A percentile compares a stretch with the other conserved stretches of the same genome.
Conservation (phyloP, 2,797 vertebrate species). For the Parauchenoglanis ngamensis region DNA sequence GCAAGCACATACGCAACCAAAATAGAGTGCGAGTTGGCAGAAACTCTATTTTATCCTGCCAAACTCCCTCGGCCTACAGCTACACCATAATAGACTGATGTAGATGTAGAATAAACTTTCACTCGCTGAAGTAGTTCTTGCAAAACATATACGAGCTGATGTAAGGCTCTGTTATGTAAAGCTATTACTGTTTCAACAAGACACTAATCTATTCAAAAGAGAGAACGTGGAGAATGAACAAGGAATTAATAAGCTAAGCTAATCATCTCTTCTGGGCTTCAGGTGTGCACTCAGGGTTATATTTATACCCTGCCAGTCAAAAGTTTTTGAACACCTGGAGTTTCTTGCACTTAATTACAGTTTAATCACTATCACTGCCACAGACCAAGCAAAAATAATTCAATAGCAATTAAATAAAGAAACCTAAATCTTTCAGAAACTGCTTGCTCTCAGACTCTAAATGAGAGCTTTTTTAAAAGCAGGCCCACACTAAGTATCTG, state of each 20-base stretch:
- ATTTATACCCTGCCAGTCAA: background rate
- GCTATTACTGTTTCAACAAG: conserved; percentile 14
- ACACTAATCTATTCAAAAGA: background rate
- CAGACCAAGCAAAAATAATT: no score
- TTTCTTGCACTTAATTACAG: background rate
- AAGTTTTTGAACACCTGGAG: background rate
- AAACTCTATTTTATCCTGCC: conserved; percentile 14
- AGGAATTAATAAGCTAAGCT: background rate
- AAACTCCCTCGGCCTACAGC: conserved; percentile 23
- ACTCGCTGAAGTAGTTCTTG: conserved; percentile 1
- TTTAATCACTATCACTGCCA: conserved; percentile 2
- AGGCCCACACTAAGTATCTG: background rate
- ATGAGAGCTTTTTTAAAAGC: background rate
- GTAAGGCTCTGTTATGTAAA: conserved; percentile 14
- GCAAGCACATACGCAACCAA: background rate
- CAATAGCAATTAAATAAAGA: background rate
- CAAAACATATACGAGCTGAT: conserved; percentile 6
- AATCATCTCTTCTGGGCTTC: background rate
- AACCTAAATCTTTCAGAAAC: background rate
- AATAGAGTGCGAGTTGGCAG: conserved; percentile 19
- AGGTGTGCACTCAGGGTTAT: background rate
- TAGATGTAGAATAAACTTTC: conserved; percentile 5
- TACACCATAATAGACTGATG: conserved; percentile 1
- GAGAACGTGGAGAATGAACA: background rate
- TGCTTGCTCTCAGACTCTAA: background rate